Conservation (phyloP, 2,888 invertebrate species). For the Micoletzkya japonica region DNA sequence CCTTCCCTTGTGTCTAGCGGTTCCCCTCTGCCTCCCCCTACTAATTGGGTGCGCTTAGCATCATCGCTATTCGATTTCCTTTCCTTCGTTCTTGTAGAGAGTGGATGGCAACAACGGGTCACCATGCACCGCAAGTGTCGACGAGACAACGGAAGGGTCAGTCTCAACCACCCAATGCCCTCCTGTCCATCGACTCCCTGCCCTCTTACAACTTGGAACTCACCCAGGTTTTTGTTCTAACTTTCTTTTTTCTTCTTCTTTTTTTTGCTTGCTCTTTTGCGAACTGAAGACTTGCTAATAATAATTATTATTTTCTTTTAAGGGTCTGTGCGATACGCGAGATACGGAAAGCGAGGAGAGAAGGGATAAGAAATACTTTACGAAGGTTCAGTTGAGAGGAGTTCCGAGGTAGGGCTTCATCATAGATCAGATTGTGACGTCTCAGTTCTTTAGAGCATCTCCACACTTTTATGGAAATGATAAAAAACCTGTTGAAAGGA, state of each 20-base stretch:
- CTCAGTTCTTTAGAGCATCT: not conserved
- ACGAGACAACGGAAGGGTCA: too few species aligned
- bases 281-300: not conserved
- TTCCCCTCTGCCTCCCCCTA: too few species aligned
- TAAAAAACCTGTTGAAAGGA: not conserved
- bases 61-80: too few species aligned
- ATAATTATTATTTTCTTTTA: not conserved
- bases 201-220: slow-evolving; percentile 11
- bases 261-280: not conserved
- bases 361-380: slow-evolving; percentile 3
- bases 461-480: not conserved
- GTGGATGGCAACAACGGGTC: too few species aligned
- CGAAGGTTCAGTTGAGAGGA: slow-evolving; percentile 19
- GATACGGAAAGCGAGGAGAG: not conserved
- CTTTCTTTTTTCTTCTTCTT: not conserved
- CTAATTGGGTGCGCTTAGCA: too few species aligned
- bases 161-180: too few species aligned
- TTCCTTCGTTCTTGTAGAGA: too few species aligned
- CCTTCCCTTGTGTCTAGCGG: too few species aligned
- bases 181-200: slow-evolving; percentile 1
- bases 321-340: too few species aligned
- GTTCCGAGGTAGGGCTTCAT: slow-evolving; percentile 8
- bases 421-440: not conserved
- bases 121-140: too few species aligned
- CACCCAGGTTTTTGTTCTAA: slow-evolving; percentile 5